phyloP scores from a whole-genome alignment of 2,888 invertebrate genomes.

The Thymelicus sylvestris region DNA sequence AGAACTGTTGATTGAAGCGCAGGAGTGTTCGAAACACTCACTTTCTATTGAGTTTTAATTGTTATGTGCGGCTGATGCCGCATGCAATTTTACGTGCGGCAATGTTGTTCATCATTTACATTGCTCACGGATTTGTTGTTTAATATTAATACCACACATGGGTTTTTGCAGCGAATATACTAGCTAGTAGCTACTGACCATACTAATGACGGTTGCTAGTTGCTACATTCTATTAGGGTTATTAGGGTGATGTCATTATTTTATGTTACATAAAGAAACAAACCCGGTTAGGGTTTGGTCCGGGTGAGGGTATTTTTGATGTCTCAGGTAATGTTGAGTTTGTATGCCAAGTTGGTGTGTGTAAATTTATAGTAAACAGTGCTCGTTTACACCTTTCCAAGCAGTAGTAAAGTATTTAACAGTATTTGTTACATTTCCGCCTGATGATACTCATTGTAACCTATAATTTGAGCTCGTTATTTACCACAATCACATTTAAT shows the following conservation, averaged over 20 bases:
- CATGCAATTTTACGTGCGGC: constrained; percentile 84
- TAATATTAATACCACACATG: constrained; percentile 42
- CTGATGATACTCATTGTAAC: too few species aligned
- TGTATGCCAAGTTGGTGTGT: too few species aligned
- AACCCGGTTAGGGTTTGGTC: too few species aligned
- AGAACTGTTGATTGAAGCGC: constrained; percentile 59
- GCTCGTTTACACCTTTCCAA: too few species aligned
- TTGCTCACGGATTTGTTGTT: constrained; percentile 59
- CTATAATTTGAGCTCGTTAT: too few species aligned
- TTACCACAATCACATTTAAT: neutral
- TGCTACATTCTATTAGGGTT: constrained; percentile 9
- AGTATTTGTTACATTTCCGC: too few species aligned
- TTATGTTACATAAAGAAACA: too few species aligned
- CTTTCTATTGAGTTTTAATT: constrained; percentile 83
- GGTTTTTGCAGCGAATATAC: constrained; percentile 32
- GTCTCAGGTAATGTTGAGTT: too few species aligned
- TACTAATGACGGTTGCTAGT: constrained; percentile 14
- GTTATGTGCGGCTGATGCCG: constrained; percentile 71
- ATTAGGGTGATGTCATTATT: neutral
- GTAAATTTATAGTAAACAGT: too few species aligned
- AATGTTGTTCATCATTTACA: constrained; percentile 71
- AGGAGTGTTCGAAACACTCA: constrained; percentile 68
- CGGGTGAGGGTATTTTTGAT: too few species aligned
- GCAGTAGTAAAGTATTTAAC: too few species aligned
- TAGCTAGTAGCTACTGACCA: neutral